phyloP scores from a whole-genome alignment of 1,140 invertebrate genomes.

The Mycetomoellerius zeteki region DNA sequence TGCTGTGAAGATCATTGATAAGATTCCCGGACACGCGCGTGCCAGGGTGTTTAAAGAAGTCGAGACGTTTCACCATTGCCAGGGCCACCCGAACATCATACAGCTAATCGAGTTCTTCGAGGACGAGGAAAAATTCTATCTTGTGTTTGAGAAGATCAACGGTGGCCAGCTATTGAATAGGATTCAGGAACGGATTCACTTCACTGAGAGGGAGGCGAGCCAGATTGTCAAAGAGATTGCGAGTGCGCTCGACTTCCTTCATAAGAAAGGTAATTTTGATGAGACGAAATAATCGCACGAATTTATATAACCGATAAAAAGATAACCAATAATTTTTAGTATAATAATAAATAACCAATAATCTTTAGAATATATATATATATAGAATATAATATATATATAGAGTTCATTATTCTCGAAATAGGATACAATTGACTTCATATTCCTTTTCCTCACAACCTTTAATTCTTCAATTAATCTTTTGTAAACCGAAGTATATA shows the following conservation, averaged over 20 bases:
- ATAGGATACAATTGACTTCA: neutral
- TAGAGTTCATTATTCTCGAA: neutral
- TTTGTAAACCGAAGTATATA: too few relatives aligned
- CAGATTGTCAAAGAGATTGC: constrained; percentile 97
- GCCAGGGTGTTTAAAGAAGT: constrained; percentile 98
- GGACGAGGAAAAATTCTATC: constrained; percentile 98
- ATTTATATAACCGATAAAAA: neutral
- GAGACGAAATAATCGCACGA: neutral
- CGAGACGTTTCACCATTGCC: constrained; percentile 99
- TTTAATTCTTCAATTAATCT: neutral
- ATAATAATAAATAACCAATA: too few relatives aligned
- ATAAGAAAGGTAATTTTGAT: constrained; percentile 92
- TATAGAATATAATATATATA: too few relatives aligned
- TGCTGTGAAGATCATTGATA: constrained; percentile 99
- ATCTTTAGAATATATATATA: too few relatives aligned
- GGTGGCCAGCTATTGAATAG: constrained; percentile 96
- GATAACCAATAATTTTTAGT: neutral
- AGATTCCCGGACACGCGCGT: constrained; percentile 96
- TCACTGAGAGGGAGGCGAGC: constrained; percentile 98
- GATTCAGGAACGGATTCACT: constrained; percentile 96
- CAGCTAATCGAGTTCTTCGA: constrained; percentile 99
- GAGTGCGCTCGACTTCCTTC: constrained; percentile 97
- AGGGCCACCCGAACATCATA: constrained; percentile 98
- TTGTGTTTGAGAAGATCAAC: constrained; percentile 99
- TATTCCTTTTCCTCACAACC: neutral